Evolutionary conservation across 2,113 vertebrate genomes (phyloP).

Genomic region (Nibea coibor): DNA sequence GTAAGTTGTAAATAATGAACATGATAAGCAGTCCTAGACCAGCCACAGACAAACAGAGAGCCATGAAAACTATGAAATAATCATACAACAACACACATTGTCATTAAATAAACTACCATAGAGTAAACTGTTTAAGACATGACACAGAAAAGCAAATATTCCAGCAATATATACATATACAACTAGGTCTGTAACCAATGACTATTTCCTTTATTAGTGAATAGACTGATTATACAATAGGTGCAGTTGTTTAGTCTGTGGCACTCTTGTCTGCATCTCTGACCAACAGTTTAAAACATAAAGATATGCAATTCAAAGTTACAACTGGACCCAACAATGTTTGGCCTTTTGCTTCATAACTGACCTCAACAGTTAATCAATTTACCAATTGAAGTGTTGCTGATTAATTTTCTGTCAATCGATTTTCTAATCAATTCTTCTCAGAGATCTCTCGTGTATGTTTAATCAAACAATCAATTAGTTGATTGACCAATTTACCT

Average conservation of each 20-base stretch:
- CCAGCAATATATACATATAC: not conserved
- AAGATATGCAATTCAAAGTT: not conserved
- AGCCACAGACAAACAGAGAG: conserved; percentile 27
- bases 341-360: too few relatives aligned
- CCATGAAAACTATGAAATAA: conserved; percentile 14
- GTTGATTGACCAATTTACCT: not conserved
- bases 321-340: too few relatives aligned
- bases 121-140: not conserved
- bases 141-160: not conserved
- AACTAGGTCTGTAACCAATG: not conserved
- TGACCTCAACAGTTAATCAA: too few relatives aligned
- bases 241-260: too few relatives aligned
- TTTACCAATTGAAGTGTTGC: not conserved
- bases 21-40: conserved; percentile 29
- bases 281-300: not conserved
- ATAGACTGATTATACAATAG: not conserved
- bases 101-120: conserved; percentile 8
- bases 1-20: conserved; percentile 41
- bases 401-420: not conserved
- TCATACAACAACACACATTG: conserved; percentile 7
- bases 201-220: not conserved
- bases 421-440: too few relatives aligned
- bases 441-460: not conserved
- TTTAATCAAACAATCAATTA: not conserved
- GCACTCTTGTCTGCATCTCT: too few relatives aligned